Percentiles rank a stretch among this genome's conserved stretches.
phyloP scores from a whole-genome alignment of 2,797 vertebrate genomes.

The Neomorphus geoffroyi region DNA sequence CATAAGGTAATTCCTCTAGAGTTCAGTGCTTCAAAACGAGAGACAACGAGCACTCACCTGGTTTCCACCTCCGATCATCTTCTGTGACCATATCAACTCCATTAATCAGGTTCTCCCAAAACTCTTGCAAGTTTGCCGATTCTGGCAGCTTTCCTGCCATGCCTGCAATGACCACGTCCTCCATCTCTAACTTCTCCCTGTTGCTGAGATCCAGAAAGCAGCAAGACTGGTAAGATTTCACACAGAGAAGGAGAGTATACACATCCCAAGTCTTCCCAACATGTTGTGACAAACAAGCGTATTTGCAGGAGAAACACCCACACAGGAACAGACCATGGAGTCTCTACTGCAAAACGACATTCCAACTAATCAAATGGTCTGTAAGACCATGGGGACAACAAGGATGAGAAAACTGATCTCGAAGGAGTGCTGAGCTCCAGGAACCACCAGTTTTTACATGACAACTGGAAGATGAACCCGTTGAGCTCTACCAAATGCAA shows the following conservation, averaged over 20 bases:
- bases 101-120: slow-evolving; percentile 94
- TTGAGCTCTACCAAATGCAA: not conserved
- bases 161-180: slow-evolving; percentile 94
- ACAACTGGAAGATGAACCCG: not conserved
- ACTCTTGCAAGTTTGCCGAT: slow-evolving; percentile 92
- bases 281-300: not conserved
- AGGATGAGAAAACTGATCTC: not conserved
- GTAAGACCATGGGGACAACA: not conserved
- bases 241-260: not conserved
- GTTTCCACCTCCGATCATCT: slow-evolving; percentile 93
- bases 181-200: slow-evolving; percentile 83
- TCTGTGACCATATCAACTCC: slow-evolving; percentile 98
- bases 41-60: slow-evolving; percentile 77
- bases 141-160: slow-evolving; percentile 92
- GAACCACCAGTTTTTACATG: not conserved
- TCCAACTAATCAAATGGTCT: not conserved
- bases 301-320: slow-evolving; percentile 45
- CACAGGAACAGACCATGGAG: not conserved
- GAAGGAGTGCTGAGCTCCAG: not conserved
- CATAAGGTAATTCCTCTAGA: not conserved
- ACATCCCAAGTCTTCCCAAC: not conserved
- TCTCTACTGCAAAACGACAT: not conserved
- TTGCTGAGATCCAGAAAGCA: not conserved
- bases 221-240: slow-evolving; percentile 5
- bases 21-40: not conserved